phyloP scores from a whole-genome alignment of 1,140 invertebrate species.

The Parapsyche elsis region DNA sequence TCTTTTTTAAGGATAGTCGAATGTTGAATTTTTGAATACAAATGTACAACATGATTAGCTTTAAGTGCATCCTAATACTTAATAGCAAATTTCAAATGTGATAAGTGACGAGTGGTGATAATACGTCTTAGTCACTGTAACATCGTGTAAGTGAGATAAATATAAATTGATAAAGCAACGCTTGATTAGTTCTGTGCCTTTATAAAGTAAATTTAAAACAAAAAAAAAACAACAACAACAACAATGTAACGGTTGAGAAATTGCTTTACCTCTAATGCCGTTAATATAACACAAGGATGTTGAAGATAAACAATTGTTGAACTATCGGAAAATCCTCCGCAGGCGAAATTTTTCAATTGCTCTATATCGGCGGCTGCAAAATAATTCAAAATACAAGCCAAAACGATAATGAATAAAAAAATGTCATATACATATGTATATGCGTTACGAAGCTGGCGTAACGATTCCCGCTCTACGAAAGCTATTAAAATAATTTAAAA shows the following conservation, averaged over 20 bases:
- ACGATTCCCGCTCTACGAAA: not conserved
- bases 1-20: no score
- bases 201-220: not conserved
- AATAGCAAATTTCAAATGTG: no score
- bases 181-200: no score
- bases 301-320: slow-evolving; percentile 86
- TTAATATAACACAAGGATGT: slow-evolving; percentile 87
- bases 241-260: slow-evolving; percentile 5
- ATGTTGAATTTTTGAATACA: no score
- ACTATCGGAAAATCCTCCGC: slow-evolving; percentile 81
- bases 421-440: not conserved
- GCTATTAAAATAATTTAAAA: not conserved
- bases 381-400: slow-evolving; percentile 31
- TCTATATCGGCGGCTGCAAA: slow-evolving; percentile 81
- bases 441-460: no score
- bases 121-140: no score
- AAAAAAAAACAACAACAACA: slow-evolving; percentile 1
- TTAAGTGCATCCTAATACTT: no score
- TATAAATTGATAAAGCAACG: no score
- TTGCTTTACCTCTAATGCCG: slow-evolving; percentile 76
- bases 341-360: slow-evolving; percentile 81
- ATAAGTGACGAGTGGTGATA: no score
- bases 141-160: no score
- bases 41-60: no score
- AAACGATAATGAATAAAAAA: slow-evolving; percentile 2